Evolutionary conservation across 92 coral and sea anemone species (phyloP), one percentile per base, ranked within the genome.

Genomic region (Virgularia gustaviana): DNA sequence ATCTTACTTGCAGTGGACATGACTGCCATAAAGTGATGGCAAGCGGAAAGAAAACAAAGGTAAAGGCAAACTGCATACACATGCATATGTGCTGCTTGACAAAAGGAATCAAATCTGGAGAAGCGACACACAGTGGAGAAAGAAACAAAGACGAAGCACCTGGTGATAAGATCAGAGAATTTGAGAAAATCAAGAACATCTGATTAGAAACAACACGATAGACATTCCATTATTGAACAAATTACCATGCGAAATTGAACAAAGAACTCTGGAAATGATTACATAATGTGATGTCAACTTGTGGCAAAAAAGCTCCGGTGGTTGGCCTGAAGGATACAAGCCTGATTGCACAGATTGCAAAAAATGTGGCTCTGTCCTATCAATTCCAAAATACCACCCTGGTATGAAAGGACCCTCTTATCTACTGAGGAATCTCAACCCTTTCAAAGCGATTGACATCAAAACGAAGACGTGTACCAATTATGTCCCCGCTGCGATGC

Each of bases 11-110:
- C 41, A 58, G 39, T 58, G 65, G 65, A 9, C 28, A 23, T 11
- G 65, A 58, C 33, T 58, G 65, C 33, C 65, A 23, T 29, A 41
- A 41, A 6, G 16, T 28, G 12, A 29, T 29, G 65, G 36, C 65
- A 32, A 58, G 33, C 28, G 65, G 37, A 23, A 58, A 58, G 65
- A 36, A 58, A 11, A 24, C 10, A 24, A 58, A 23, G 20, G 65
- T 58, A 8, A 58, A 58, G 18, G 10, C 37, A 27, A 58, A 19
- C 1, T 9, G 33, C 65, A 58, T 58, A 58, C 65, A 47, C 22
- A 15, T 47, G 18, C 55, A 47, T 15, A 47, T 47, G 55, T 47
- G 22, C 22, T 4, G 7, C 22, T 47, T 47, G 55, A n/a, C n/a
- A n/a, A n/a, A n/a, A n/a, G n/a, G n/a, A n/a, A n/a, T n/a, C n/a